Evolutionary conservation across 2,888 invertebrate species (phyloP).

Genomic region (Eurytoma adleriae): DNA sequence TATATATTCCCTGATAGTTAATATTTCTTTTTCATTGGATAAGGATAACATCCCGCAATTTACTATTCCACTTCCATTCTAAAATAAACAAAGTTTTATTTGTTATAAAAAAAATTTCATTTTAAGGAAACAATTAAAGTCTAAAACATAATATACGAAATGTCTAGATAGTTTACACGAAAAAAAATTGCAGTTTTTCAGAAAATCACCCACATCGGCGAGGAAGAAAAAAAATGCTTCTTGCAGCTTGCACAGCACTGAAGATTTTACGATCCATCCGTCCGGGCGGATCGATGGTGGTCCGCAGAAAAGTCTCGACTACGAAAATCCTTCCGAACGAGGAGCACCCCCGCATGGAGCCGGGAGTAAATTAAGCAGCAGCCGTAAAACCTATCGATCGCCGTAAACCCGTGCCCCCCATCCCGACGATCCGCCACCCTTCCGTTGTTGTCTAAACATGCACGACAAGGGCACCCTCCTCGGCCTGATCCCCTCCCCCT

Average conservation of each 20-base stretch:
- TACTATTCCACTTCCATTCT: too few species aligned
- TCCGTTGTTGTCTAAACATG: not conserved
- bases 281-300: not conserved
- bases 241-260: not conserved
- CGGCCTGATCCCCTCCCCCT: not conserved
- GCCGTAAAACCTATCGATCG: slow-evolving; percentile 37
- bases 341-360: slow-evolving; percentile 2
- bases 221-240: not conserved
- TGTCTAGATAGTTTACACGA: too few species aligned
- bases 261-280: not conserved
- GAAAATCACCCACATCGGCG: too few species aligned
- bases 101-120: too few species aligned
- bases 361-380: slow-evolving; percentile 39
- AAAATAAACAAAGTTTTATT: too few species aligned
- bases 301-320: not conserved
- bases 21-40: too few species aligned
- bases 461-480: not conserved
- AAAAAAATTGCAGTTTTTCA: too few species aligned
- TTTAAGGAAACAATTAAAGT: too few species aligned
- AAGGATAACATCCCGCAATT: too few species aligned
- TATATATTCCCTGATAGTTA: too few species aligned
- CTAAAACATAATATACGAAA: too few species aligned
- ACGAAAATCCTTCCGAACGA: not conserved
- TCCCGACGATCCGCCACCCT: not conserved
- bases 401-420: not conserved